These are phyloP conservation scores for Polyergus mexicanus DNA, from an alignment of 1,140 invertebrate species.

Conservation along the genomic window DNA sequence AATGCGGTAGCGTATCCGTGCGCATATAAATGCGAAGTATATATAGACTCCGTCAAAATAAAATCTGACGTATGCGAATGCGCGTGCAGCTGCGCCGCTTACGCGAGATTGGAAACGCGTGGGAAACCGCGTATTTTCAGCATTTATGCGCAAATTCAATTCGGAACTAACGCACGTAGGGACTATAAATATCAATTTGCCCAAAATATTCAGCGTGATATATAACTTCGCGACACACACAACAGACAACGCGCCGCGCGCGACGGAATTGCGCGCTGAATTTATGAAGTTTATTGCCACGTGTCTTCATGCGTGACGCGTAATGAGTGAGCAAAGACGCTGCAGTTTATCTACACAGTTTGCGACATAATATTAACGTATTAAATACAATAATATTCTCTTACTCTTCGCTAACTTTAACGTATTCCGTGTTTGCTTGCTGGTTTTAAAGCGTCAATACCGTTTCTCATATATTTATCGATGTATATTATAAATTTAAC, in stretches of 20 bases:
- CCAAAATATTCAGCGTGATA: constrained; percentile 59
- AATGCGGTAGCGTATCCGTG: neutral
- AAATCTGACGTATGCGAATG: constrained; percentile 16
- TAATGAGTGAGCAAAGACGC: constrained; percentile 15
- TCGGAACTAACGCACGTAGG: constrained; percentile 61
- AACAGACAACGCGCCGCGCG: constrained; percentile 48
- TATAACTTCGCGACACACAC: constrained; percentile 44
- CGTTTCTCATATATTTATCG: neutral
- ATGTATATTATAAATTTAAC: constrained; percentile 6
- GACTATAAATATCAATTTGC: constrained; percentile 62
- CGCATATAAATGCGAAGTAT: constrained; percentile 5
- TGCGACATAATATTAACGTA: neutral
- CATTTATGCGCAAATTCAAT: constrained; percentile 64
- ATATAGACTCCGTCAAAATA: constrained; percentile 17
- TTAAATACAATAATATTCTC: constrained; percentile 20
- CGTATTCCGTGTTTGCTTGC: neutral
- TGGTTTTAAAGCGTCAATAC: neutral
- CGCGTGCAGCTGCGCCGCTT: constrained; percentile 37
- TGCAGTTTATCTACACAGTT: constrained; percentile 25
- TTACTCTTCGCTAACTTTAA: neutral
- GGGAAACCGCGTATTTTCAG: constrained; percentile 44
- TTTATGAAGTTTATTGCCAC: constrained; percentile 48
- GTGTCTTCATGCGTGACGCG: constrained; percentile 29
- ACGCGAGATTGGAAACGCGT: constrained; percentile 36
- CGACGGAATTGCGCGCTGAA: constrained; percentile 49